Conservation (phyloP, 2,797 vertebrate species). For the Scolopax rusticola region DNA sequence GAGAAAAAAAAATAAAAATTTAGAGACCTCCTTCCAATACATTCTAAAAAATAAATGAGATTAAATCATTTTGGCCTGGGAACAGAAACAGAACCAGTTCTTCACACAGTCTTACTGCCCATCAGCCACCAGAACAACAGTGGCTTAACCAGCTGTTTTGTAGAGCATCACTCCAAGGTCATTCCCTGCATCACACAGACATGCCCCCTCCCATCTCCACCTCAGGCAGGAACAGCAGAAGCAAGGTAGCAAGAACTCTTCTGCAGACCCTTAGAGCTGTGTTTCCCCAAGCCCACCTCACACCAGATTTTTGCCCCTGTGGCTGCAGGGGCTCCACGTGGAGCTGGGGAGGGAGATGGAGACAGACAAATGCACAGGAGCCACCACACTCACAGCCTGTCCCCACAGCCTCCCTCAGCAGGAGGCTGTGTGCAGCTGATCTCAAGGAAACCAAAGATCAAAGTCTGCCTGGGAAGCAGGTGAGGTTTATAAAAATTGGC, state of each 20-base stretch:
- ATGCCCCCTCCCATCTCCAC: background rate
- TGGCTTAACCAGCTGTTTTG: background rate
- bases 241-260: background rate
- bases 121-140: background rate
- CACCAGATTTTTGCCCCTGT: rapidly evolving
- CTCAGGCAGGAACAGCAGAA: background rate
- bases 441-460: background rate
- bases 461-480: background rate
- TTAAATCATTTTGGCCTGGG: background rate
- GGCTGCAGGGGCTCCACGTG: rapidly evolving
- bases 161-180: background rate
- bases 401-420: background rate
- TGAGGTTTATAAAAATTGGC: background rate
- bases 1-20: background rate
- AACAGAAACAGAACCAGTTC: background rate
- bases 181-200: background rate
- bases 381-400: rapidly evolving
- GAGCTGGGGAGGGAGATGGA: background rate
- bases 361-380: background rate
- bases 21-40: too few relatives aligned
- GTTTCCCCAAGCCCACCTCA: background rate
- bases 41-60: background rate
- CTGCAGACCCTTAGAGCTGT: background rate
- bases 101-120: background rate
- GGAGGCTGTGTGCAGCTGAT: background rate